Conservation (phyloP, 2,888 invertebrate genomes). For the Rotaria macrura region DNA sequence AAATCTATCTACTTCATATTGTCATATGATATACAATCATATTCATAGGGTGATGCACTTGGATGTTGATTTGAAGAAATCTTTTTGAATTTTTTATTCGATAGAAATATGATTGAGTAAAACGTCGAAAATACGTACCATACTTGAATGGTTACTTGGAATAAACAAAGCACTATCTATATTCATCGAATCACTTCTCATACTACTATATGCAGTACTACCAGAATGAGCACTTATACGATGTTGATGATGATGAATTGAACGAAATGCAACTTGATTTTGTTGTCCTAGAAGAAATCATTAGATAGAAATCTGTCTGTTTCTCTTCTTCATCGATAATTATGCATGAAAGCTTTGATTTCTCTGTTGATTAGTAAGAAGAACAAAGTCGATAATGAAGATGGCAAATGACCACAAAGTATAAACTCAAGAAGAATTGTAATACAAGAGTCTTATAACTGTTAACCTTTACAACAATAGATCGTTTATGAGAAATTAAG, state of each 20-base stretch:
- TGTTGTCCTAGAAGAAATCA: background rate
- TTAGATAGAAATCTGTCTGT: no score
- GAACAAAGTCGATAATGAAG: no score
- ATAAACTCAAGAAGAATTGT: no score
- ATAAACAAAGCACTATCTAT: background rate
- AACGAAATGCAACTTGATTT: background rate
- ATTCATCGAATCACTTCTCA: conserved; percentile 12
- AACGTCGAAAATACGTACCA: background rate
- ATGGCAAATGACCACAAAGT: no score
- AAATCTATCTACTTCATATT: background rate
- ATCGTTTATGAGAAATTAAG: no score
- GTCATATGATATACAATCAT: background rate
- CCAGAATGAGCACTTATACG: background rate
- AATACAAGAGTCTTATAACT: no score
- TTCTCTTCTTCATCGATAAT: no score
- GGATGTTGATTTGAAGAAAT: background rate
- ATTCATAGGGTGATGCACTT: background rate
- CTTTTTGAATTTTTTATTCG: background rate
- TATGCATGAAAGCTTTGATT: no score
- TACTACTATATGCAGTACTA: background rate
- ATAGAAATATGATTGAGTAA: no score
- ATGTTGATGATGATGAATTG: background rate
- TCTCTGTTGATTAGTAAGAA: no score
- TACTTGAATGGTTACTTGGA: background rate
- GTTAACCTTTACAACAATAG: no score